Evolutionary conservation across 2,888 invertebrate species (phyloP).

Genomic region (Eilema sororculum): DNA sequence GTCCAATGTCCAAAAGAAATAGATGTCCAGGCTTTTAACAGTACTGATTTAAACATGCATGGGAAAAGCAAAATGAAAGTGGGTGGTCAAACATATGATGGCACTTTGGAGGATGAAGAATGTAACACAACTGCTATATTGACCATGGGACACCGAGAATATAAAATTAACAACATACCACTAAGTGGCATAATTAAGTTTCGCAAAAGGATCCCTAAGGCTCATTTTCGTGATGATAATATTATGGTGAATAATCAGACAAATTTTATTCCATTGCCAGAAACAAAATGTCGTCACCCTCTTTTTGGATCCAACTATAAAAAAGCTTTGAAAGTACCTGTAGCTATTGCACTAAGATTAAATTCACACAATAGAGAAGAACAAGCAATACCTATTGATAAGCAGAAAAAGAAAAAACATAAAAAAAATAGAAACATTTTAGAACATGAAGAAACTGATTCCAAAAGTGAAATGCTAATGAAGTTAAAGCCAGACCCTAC

Average conservation of each 20-base stretch:
- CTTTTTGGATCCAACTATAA: conserved; percentile 75
- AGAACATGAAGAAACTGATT: conserved; percentile 23
- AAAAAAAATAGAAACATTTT: conserved; percentile 26
- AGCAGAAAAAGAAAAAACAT: conserved; percentile 47
- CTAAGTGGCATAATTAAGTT: conserved; percentile 62
- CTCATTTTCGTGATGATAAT: conserved; percentile 63
- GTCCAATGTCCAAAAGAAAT: conserved; percentile 70
- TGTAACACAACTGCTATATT: conserved; percentile 52
- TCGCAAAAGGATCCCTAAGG: conserved; percentile 72
- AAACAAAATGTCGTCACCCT: conserved; percentile 77
- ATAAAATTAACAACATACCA: conserved; percentile 57
- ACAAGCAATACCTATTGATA: conserved; percentile 12
- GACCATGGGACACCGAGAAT: conserved; percentile 46
- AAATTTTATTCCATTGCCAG: conserved; percentile 73
- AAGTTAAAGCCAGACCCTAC: conserved; percentile 23
- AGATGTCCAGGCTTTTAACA: conserved; percentile 57
- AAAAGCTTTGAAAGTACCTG: conserved; percentile 66
- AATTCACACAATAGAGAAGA: conserved; percentile 31
- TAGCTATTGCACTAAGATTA: conserved; percentile 58
- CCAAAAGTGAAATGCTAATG: conserved; percentile 21
- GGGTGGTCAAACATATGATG: conserved; percentile 67
- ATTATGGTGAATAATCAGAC: conserved; percentile 60
- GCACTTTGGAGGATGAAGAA: conserved; percentile 52
- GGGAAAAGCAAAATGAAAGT: conserved; percentile 72
- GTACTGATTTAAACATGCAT: conserved; percentile 58